Evolutionary conservation across 1,140 invertebrate species (phyloP), one percentile per base, ranked within the genome.

Genomic region (Aphaenogaster floridana): DNA sequence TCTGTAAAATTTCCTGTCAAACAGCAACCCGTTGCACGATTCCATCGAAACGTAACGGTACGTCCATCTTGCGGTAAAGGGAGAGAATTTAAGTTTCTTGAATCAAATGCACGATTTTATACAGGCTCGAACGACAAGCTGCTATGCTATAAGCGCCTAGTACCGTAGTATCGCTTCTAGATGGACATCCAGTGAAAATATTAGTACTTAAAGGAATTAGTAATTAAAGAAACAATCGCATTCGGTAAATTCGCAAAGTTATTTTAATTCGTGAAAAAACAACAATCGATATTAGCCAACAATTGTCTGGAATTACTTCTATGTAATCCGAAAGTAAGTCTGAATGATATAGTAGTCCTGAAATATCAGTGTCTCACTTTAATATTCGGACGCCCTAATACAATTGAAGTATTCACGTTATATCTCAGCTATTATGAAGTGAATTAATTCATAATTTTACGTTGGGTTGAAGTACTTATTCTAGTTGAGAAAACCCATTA

Each of bases 21-120:
- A 59, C 15, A 45, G 39, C 52, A 83, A 69, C 66, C 39, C 66
- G 68, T 79, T 81, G 21, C n/a, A 42, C 48, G 17, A 64, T 42
- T n/a, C 6, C 17, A 42, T 57, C 79, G 9, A 81, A 83, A n/a
- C 39, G 21, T 71, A 68, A 45, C 21, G 52, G 21, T 83, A 59
- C 21, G 48, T 42, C 21, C 50, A 83, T 83, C 66, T 83, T 34
- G 66, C 36, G 66, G 66, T 36, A 68, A 71, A 71, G 5, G 9
- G 3, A 45, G 9, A n/a, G 39, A 72, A 72, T 59, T 45, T 52
- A 39, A 79, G 45, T 13, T 36, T 72, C 4, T n/a, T 45, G 48
- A 15, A 68, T 69, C 34, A 34, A 36, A n/a, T 17, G 15, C 28
- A n/a, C 6, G 7, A n/a, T 61, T 78, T 78, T 13, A 57, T 57